Base-by-base conservation (phyloP, 2,888 invertebrate species). In the Panopea generosa region DNA sequence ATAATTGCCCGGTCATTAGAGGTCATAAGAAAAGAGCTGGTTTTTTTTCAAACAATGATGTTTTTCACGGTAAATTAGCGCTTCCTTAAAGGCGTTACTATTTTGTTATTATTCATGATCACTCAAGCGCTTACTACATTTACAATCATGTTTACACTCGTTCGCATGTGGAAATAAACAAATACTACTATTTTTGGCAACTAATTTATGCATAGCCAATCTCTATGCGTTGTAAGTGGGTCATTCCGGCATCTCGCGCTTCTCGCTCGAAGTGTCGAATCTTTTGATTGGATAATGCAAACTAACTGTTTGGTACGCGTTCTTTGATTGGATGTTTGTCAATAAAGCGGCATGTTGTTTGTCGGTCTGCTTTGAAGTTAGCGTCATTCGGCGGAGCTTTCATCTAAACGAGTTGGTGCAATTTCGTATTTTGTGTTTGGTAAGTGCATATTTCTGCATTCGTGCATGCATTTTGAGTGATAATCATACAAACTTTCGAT, bases 91-190 rank as follows among this genome's bases (percentile, higher is more conserved):
- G n/a, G n/a, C n/a, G n/a, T n/a, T n/a, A n/a, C n/a, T n/a, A n/a
- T n/a, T n/a, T n/a, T n/a, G n/a, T n/a, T n/a, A n/a, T n/a, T n/a
- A n/a, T n/a, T n/a, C n/a, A n/a, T n/a, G n/a, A n/a, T n/a, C n/a
- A n/a, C n/a, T n/a, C n/a, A n/a, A n/a, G n/a, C n/a, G n/a, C n/a
- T n/a, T n/a, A n/a, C n/a, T n/a, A n/a, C n/a, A 33, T 11, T 33
- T 33, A 33, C 33, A 33, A 33, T 33, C 63, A 75, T 59, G 53
- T 45, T 59, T 45, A 57, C 69, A 63, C 27, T 60, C 52, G 53
- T 26, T 27, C 52, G 50, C 69, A 74, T 69, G 69, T 74, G 60
- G 55, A 77, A 43, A 77, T 67, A 69, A 69, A 77, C 73, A 73
- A 74, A 53, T 40, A 33, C 62, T 20, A 40, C 70, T 76, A 76